These are phyloP conservation scores for Campopleginae sp. DNA, from an alignment of 2,888 invertebrate genomes.

Conservation along the genomic window DNA sequence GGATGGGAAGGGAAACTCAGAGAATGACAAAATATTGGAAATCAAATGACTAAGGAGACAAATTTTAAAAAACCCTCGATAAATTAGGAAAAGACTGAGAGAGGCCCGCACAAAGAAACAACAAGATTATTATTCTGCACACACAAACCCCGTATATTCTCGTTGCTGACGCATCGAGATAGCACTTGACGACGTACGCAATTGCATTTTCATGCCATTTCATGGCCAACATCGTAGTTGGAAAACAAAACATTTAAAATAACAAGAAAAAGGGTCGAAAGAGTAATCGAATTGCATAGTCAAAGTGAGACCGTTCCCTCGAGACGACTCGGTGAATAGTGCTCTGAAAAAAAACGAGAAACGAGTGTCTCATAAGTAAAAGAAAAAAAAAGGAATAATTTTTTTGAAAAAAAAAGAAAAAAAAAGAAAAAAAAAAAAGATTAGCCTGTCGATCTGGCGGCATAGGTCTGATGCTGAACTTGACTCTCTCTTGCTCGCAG, in stretches of 20 bases:
- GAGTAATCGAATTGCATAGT: constrained; percentile 11
- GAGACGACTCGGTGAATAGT: constrained; percentile 47
- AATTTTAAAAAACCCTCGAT: background rate
- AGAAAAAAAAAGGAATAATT: constrained; percentile 30
- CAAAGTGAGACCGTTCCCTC: constrained; percentile 57
- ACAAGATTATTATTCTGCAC: constrained; percentile 9
- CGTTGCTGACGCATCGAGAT: background rate
- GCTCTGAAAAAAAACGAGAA: constrained; percentile 15
- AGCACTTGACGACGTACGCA: constrained; percentile 24
- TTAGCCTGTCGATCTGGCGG: constrained; percentile 80
- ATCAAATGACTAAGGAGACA: background rate
- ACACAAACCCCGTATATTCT: background rate
- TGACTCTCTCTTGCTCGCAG: constrained; percentile 88
- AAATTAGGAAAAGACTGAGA: background rate
- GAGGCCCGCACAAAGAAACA: background rate
- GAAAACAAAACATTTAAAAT: background rate
- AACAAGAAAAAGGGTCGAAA: background rate
- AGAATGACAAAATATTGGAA: background rate
- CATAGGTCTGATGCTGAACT: constrained; percentile 84
- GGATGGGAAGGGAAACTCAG: background rate
- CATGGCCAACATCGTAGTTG: background rate
- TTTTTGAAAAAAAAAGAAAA: constrained; percentile 37
- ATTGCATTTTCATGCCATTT: background rate
- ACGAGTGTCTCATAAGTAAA: constrained; percentile 16
- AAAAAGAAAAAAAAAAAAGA: constrained; percentile 51